Evolutionary conservation across 2,888 invertebrate genomes (phyloP), one percentile per base, ranked within the genome.

Genomic region (Apeira syringaria): DNA sequence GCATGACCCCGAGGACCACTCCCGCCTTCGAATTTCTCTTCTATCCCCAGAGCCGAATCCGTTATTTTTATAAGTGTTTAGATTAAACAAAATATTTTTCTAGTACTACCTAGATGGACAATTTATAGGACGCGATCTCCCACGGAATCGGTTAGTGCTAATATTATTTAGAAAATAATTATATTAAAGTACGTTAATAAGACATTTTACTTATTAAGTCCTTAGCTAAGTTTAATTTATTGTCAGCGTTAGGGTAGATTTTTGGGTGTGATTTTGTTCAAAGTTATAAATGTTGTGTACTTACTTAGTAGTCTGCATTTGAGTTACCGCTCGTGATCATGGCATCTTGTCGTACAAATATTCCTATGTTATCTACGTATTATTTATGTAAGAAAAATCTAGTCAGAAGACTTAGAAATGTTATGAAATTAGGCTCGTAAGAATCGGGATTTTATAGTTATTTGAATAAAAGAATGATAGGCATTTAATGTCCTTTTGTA

Each of bases 291-390:
- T 78, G 75, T 81, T 79, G 77, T 85, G 76, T 86, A 83, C 72
- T 80, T n/a, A n/a, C n/a, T 3, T 80, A 82, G 73, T 80, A 84
- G 83, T 87, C 80, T 86, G 88, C 88, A 89, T 88, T 89, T 88
- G 85, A 88, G 88, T 89, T 89, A 89, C 89, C 89, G 86, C 82
- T 88, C 86, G 88, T 89, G 85, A 88, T 87, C 80, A 84, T 87
- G 87, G 87, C 88, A 88, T 88, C 88, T 87, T 83, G 86, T 88
- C 89, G 89, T 89, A 89, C 89, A 89, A 89, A 89, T 89, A 89
- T 88, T 88, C 88, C 89, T 89, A 88, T 85, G 84, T 87, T 88
- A 82, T 84, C 84, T 86, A 87, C 69, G 81, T 88, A 86, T 82
- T 86, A 81, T 77, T 80, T 84, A 81, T 75, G 68, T 87, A 88